A percentile compares a stretch with the other conserved stretches of the same genome.
Conservation (phyloP, 2,888 invertebrate genomes). For the Plemyria rubiginata region DNA sequence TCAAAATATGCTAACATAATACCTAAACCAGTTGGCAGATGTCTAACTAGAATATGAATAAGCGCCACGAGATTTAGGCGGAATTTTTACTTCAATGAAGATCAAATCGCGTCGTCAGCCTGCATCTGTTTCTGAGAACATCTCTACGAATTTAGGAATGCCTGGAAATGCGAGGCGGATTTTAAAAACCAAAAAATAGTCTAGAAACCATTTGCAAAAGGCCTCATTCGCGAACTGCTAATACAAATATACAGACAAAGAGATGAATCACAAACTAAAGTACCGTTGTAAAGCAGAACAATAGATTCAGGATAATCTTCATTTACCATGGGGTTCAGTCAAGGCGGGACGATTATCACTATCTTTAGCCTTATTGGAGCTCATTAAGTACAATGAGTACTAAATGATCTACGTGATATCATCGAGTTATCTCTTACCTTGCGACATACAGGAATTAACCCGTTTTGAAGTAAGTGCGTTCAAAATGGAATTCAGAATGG, state of each 20-base stretch:
- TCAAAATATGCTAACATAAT: too few species aligned
- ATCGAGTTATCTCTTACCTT: background rate
- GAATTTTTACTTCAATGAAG: too few species aligned
- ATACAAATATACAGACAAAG: constrained; percentile 44
- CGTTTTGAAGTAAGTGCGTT: constrained; percentile 1
- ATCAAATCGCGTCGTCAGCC: too few species aligned
- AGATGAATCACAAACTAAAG: constrained; percentile 44
- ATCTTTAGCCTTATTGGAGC: constrained; percentile 14
- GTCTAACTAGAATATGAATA: background rate
- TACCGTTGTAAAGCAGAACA: constrained; percentile 47
- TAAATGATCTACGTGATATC: constrained; percentile 1
- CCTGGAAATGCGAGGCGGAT: background rate
- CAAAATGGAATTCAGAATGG: too few species aligned
- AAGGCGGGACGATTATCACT: constrained; percentile 19
- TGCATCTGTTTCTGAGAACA: too few species aligned
- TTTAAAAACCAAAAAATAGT: background rate
- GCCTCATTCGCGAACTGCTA: constrained; percentile 34
- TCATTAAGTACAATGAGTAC: constrained; percentile 14
- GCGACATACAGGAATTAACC: background rate
- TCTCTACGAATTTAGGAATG: background rate
- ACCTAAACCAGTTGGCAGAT: too few species aligned
- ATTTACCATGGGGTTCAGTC: constrained; percentile 39
- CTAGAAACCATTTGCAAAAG: constrained; percentile 8
- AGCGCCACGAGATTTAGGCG: background rate
- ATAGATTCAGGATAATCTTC: constrained; percentile 51